Percentiles rank a stretch among this genome's conserved stretches.
Evolutionary conservation across 2,888 invertebrate species (phyloP).

Genomic region (Amphipoea lucens): DNA sequence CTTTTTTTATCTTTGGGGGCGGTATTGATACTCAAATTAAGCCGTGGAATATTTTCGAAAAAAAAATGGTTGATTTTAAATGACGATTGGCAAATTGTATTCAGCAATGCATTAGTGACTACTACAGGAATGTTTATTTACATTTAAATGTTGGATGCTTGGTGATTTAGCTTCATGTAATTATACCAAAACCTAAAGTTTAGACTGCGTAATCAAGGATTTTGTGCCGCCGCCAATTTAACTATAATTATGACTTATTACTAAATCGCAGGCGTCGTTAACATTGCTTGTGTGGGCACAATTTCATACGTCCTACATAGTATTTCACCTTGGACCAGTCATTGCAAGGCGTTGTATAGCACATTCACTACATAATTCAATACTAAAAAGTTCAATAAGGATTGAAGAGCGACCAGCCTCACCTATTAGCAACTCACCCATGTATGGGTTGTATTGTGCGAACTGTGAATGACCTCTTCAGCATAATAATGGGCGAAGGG

Average conservation of each 20-base stretch:
- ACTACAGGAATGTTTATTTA: conserved; percentile 22
- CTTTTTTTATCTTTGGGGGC: conserved; percentile 11
- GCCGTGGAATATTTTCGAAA: background rate
- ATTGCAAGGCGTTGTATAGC: conserved; percentile 54
- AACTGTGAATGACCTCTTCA: conserved; percentile 90
- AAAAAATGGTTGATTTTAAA: background rate
- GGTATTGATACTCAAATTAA: background rate
- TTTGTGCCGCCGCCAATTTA: conserved; percentile 42
- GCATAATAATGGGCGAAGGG: conserved; percentile 88
- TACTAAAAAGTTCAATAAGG: conserved; percentile 70
- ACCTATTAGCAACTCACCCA: conserved; percentile 81
- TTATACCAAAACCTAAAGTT: conserved; percentile 40
- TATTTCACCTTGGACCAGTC: conserved; percentile 56
- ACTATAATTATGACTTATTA: conserved; percentile 57
- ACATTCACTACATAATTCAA: conserved; percentile 47
- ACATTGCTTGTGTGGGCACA: conserved; percentile 59
- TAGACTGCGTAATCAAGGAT: conserved; percentile 57
- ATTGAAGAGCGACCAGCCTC: conserved; percentile 75
- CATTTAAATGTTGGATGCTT: conserved; percentile 22
- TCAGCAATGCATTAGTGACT: background rate
- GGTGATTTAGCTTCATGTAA: conserved; percentile 31
- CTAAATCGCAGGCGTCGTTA: conserved; percentile 52
- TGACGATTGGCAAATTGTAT: conserved; percentile 7
- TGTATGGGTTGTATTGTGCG: conserved; percentile 87
- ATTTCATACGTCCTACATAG: conserved; percentile 59